phyloP scores from a whole-genome alignment of 1,140 invertebrate genomes.

The Ectropis grisescens region DNA sequence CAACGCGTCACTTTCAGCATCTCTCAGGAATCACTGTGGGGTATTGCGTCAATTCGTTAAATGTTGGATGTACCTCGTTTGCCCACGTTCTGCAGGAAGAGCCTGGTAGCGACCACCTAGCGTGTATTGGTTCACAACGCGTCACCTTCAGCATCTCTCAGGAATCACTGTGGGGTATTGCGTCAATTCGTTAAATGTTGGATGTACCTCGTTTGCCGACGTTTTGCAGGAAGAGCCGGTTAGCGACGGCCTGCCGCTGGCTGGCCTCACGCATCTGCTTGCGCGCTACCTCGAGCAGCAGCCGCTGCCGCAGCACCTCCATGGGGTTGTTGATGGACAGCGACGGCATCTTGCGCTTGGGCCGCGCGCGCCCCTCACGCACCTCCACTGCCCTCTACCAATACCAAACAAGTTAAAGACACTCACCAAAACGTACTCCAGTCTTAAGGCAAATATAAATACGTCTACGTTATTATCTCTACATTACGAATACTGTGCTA shows the following conservation, averaged over 20 bases:
- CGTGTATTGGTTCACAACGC: conserved; percentile 75
- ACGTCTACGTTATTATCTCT: too few relatives aligned
- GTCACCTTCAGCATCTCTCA: conserved; percentile 83
- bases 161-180: too few relatives aligned
- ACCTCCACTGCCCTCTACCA: conserved; percentile 8
- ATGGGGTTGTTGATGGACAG: conserved; percentile 84
- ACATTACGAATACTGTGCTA: too few relatives aligned
- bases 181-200: too few relatives aligned
- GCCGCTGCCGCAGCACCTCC: conserved; percentile 81
- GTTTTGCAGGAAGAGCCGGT: conserved; percentile 71
- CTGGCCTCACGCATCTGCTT: conserved; percentile 78
- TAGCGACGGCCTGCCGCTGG: conserved; percentile 72
- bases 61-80: conserved; percentile 66
- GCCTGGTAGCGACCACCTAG: conserved; percentile 71
- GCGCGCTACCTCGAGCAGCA: conserved; percentile 80
- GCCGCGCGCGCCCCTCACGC: conserved; percentile 35
- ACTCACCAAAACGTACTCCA: too few relatives aligned
- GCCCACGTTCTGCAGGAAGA: conserved; percentile 72
- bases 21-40: too few relatives aligned
- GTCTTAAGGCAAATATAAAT: too few relatives aligned
- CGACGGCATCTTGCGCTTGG: conserved; percentile 75
- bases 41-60: too few relatives aligned
- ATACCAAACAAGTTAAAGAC: too few relatives aligned
- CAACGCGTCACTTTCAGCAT: too few relatives aligned
- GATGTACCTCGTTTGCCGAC: conserved; percentile 70